phyloP scores from a whole-genome alignment of 2,797 vertebrate species.

The Myripristis murdjan region DNA sequence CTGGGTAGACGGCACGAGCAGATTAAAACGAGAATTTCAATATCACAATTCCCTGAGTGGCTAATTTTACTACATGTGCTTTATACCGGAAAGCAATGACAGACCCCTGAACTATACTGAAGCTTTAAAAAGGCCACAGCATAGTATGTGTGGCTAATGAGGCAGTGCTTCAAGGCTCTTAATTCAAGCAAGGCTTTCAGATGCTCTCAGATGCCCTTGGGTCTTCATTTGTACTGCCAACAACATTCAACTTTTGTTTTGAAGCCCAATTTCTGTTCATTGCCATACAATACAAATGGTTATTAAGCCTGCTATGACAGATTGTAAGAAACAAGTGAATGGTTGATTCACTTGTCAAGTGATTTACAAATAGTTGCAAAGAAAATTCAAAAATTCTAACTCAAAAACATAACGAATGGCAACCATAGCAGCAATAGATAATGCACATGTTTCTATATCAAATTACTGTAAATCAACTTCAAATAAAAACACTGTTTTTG shows the following conservation, averaged over 20 bases:
- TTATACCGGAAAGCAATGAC: slow-evolving; percentile 2
- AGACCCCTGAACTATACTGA: neutral
- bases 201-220: too few species aligned
- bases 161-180: neutral
- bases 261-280: neutral
- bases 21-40: neutral
- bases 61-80: slow-evolving; percentile 1
- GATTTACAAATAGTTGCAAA: neutral
- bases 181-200: too few species aligned
- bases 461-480: neutral
- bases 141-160: neutral
- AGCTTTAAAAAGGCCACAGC: neutral
- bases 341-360: neutral
- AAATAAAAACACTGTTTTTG: neutral
- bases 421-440: neutral
- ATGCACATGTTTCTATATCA: neutral
- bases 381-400: neutral
- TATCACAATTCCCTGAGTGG: slow-evolving; percentile 14
- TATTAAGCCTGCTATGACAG: neutral
- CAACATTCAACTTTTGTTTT: too few species aligned
- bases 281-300: neutral
- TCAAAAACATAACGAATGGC: neutral
- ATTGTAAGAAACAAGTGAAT: neutral
- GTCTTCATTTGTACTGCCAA: too few species aligned
- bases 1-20: slow-evolving; percentile 2